Evolutionary conservation across 2,113 vertebrate species (phyloP).

Genomic region (Naja naja): DNA sequence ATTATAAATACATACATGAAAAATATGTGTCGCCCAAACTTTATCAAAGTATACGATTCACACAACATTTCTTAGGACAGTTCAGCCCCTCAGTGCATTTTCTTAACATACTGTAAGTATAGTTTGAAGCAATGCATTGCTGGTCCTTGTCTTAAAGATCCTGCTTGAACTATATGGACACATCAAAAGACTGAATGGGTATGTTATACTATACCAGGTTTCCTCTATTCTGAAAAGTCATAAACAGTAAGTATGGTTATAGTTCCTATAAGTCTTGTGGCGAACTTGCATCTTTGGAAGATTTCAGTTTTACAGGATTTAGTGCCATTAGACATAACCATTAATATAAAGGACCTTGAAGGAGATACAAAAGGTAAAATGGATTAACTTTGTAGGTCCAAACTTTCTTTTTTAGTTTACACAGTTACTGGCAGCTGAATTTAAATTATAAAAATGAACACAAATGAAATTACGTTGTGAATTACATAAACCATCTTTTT

Average conservation of each 20-base stretch:
- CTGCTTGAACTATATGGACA: background rate
- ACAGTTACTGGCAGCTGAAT: conserved; percentile 46
- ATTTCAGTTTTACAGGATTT: conserved; percentile 63
- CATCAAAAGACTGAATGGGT: background rate
- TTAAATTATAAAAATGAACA: conserved; percentile 26
- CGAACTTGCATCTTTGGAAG: conserved; percentile 39
- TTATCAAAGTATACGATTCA: background rate
- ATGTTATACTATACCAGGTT: background rate
- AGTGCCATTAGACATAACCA: conserved; percentile 47
- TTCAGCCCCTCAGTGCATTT: background rate
- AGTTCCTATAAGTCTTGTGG: conserved; percentile 24
- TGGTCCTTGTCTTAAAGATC: background rate
- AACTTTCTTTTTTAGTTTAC: conserved; percentile 43
- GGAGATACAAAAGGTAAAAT: conserved; percentile 50
- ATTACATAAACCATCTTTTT: background rate
- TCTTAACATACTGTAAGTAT: background rate
- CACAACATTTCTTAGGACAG: background rate
- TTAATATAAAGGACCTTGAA: conserved; percentile 54
- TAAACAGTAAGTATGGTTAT: conserved; percentile 17
- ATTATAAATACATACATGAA: background rate
- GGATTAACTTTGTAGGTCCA: conserved; percentile 36
- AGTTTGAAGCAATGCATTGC: background rate
- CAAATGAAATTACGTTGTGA: background rate
- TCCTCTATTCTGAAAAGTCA: background rate
- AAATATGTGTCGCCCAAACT: background rate